phyloP scores from a whole-genome alignment of 1,140 invertebrate genomes.

The Cryptotermes secundus region DNA sequence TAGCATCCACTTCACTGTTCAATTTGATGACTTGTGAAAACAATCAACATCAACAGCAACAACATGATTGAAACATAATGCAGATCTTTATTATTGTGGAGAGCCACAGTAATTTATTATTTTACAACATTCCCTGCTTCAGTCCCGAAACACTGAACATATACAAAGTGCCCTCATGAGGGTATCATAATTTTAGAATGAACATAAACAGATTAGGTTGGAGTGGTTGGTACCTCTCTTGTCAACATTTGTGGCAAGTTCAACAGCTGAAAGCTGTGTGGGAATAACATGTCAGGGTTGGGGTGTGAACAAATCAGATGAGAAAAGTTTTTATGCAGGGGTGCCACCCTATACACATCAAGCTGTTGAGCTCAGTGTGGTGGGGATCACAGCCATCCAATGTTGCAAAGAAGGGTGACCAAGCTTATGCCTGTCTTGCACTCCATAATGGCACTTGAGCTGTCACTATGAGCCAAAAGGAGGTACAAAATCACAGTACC shows the following conservation, averaged over 20 bases:
- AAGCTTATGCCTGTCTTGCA: background rate
- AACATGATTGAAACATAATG: background rate
- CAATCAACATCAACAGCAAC: background rate
- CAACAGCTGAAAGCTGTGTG: background rate
- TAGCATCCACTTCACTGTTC: background rate
- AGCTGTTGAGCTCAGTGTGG: background rate
- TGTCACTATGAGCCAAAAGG: background rate
- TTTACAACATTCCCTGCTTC: background rate
- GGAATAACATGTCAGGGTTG: background rate
- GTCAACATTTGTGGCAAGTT: background rate
- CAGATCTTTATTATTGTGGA: background rate
- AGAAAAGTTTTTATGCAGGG: background rate
- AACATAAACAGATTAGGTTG: slow-evolving; percentile 5
- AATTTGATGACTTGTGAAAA: background rate
- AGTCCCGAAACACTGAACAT: background rate
- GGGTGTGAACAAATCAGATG: background rate
- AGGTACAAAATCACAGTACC: background rate
- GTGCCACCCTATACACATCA: background rate
- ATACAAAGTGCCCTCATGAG: background rate
- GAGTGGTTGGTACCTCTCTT: background rate
- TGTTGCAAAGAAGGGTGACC: background rate
- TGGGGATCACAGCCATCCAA: background rate
- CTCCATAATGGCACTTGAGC: background rate
- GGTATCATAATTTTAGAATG: background rate
- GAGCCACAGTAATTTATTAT: background rate